Evolutionary conservation across 2,797 vertebrate genomes (phyloP), one percentile per base, ranked within the genome.

Genomic region (Rhinophrynus dorsalis): DNA sequence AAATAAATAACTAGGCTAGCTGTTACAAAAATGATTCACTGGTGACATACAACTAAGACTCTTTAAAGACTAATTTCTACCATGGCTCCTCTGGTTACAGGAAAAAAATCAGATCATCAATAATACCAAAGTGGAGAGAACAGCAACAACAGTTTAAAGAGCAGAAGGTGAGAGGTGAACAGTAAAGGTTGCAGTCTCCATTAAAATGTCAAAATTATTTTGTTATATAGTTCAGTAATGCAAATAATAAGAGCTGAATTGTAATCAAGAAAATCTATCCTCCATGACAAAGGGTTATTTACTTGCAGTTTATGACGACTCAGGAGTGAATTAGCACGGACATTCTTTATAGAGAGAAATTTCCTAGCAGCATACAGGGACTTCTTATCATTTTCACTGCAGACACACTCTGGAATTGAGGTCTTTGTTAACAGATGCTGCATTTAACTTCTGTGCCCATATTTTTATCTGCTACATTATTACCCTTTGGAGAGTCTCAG

Each of bases 151-250:
- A 69, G 30, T 27, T 61, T 33, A 54, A 69, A 54, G 47, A 52
- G n/a, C 47, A 44, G 32, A 51, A 61, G 57, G 47, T 54, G 29
- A 69, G 23, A 33, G 30, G 9, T 54, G 57, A 54, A 7, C 48
- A 26, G 27, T 44, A 61, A 61, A 54, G 47, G 55, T 68, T 61
- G 17, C 17, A 42, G 33, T 23, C 42, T 27, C 23, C 45, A 20
- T 67, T n/a, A 58, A 58, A n/a, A 21, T 58, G 65, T 67, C 65
- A 67, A 58, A 37, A 67, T 58, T 58, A 58, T 37, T 48, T 67
- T 67, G 30, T 44, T 20, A 60, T 10, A 32, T 23, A 51, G 47
- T 51, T 60, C 33, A 60, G 51, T 60, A 68, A 51, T 60, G 33
- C 45, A 68, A 42, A 68, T 24, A 51, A 12, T 51, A 40, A 38